phyloP scores from a whole-genome alignment of 2,888 invertebrate genomes.

The Cacoxenus indagator region DNA sequence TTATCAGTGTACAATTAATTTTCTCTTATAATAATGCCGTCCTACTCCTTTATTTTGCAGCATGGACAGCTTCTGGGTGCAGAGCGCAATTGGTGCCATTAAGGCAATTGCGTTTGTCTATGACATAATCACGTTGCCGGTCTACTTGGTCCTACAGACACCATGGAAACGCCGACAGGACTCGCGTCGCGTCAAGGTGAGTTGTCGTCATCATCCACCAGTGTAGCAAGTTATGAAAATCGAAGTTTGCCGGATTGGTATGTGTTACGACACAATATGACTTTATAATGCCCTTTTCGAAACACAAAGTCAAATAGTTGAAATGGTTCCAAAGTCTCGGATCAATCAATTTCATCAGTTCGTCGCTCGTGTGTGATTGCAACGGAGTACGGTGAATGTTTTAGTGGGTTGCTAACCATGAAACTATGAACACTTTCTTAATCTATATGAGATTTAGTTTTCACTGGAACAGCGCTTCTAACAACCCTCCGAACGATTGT shows the following conservation, averaged over 20 bases:
- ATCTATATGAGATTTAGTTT: no score
- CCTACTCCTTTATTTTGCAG: slow-evolving; percentile 71
- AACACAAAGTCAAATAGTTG: not conserved
- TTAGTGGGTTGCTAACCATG: not conserved
- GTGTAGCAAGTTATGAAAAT: no score
- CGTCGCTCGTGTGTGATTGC: not conserved
- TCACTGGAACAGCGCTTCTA: no score
- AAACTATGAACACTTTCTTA: not conserved
- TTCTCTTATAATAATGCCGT: no score
- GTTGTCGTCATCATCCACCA: no score
- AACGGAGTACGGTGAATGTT: not conserved
- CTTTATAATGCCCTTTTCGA: not conserved
- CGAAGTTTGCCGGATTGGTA: no score
- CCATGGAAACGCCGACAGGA: slow-evolving; percentile 88
- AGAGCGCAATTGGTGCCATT: slow-evolving; percentile 82
- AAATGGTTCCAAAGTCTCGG: not conserved
- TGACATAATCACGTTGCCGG: slow-evolving; percentile 91
- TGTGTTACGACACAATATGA: not conserved
- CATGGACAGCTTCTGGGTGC: slow-evolving; percentile 78
- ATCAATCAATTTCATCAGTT: not conserved
- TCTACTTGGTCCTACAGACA: slow-evolving; percentile 87
- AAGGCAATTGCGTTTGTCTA: slow-evolving; percentile 87
- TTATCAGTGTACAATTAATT: slow-evolving; percentile 21
- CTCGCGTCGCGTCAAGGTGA: slow-evolving; percentile 84
- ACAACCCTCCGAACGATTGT: no score